Evolutionary conservation across 2,113 vertebrate species (phyloP).

Genomic region (Glaucidium brasilianum): DNA sequence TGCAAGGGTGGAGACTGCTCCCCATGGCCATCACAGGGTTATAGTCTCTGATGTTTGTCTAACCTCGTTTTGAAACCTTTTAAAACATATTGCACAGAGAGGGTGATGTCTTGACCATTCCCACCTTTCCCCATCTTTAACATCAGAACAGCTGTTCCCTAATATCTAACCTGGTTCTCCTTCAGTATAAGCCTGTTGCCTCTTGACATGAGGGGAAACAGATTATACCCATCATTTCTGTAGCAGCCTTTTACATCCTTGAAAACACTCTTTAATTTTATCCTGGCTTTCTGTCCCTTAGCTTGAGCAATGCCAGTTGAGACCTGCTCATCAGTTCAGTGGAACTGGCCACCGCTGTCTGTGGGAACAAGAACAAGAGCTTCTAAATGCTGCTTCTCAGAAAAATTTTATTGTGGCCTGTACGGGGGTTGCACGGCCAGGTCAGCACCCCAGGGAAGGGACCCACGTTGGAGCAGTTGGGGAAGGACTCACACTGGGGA

Average conservation of each 20-base stretch:
- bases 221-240: not conserved
- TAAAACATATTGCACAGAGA: not conserved
- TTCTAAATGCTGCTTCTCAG: not conserved
- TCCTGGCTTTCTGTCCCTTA: not conserved
- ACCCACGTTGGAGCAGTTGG: too few species aligned
- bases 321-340: not conserved
- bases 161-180: not conserved
- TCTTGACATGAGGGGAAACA: not conserved
- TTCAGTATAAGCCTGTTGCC: not conserved
- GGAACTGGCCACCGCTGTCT: not conserved
- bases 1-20: not conserved
- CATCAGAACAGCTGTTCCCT: not conserved
- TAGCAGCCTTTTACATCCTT: not conserved
- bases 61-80: not conserved
- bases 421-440: too few species aligned
- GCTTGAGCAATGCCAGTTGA: not conserved
- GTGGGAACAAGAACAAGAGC: not conserved
- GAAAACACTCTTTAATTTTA: not conserved
- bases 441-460: too few species aligned
- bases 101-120: not conserved
- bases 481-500: too few species aligned
- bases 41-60: not conserved
- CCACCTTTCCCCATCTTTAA: not conserved
- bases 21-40: not conserved
- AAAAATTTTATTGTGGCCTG: accelerated